phyloP scores from a whole-genome alignment of 1,140 invertebrate genomes.

The Rhagoletis pomonella region DNA sequence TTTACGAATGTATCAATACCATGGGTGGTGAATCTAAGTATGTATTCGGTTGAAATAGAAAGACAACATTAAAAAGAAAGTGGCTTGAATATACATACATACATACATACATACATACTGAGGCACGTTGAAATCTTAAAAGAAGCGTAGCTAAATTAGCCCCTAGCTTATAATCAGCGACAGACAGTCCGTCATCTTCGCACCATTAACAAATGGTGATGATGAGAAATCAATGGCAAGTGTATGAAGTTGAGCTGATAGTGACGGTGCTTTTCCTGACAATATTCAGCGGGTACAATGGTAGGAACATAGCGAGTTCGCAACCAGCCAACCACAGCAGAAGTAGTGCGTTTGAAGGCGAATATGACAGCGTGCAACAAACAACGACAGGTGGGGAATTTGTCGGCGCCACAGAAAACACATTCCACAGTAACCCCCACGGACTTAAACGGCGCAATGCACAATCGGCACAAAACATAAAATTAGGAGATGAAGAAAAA shows the following conservation, averaged over 20 bases:
- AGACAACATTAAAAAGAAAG: too few species aligned
- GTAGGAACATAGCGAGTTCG: not conserved
- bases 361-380: not conserved
- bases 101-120: too few species aligned
- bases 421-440: not conserved
- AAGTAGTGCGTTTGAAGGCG: not conserved
- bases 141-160: too few species aligned
- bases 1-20: too few species aligned
- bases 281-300: not conserved
- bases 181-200: too few species aligned
- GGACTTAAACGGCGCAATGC: not conserved
- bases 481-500: not conserved
- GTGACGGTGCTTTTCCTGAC: slow-evolving; percentile 1
- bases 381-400: not conserved
- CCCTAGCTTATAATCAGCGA: too few species aligned
- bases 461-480: not conserved
- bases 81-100: too few species aligned
- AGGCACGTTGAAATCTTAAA: too few species aligned
- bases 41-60: too few species aligned
- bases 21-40: too few species aligned
- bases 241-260: not conserved
- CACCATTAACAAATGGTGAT: not conserved
- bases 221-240: not conserved
- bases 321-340: not conserved
- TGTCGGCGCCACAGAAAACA: not conserved